Conservation (phyloP, 2,888 invertebrate genomes). For the Ophion obscuratus region DNA sequence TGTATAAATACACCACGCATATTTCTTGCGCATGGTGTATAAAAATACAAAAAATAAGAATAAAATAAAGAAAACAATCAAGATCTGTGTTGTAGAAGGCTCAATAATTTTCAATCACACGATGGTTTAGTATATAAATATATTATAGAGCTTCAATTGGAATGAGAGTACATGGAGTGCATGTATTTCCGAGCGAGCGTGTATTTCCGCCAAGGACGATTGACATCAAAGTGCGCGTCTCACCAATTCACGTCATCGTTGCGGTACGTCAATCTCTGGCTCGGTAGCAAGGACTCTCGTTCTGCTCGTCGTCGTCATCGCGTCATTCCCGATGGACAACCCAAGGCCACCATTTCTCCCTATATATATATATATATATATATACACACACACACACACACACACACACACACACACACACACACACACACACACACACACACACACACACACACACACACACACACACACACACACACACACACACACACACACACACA, state of each 20-base stretch:
- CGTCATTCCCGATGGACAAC: conserved; percentile 31
- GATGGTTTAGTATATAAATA: conserved; percentile 6
- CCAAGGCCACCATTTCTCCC: conserved; percentile 41
- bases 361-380: background rate
- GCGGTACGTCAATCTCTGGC: conserved; percentile 57
- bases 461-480: no score
- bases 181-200: conserved; percentile 13
- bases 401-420: no score
- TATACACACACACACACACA: background rate
- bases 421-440: no score
- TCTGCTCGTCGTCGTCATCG: conserved; percentile 14
- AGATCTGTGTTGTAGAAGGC: conserved; percentile 27
- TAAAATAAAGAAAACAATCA: conserved; percentile 36
- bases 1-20: background rate
- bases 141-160: conserved; percentile 15
- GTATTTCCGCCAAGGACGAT: conserved; percentile 64
- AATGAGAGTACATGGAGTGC: conserved; percentile 6
- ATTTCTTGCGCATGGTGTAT: background rate
- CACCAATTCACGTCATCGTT: conserved; percentile 61
- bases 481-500: no score
- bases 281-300: conserved; percentile 63
- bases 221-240: conserved; percentile 64
- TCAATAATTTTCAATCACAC: conserved; percentile 55
- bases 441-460: no score
- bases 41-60: conserved; percentile 19